Evolutionary conservation across 2,113 vertebrate species (phyloP), one percentile per base, ranked within the genome.

Genomic region (Bubalus kerabau): DNA sequence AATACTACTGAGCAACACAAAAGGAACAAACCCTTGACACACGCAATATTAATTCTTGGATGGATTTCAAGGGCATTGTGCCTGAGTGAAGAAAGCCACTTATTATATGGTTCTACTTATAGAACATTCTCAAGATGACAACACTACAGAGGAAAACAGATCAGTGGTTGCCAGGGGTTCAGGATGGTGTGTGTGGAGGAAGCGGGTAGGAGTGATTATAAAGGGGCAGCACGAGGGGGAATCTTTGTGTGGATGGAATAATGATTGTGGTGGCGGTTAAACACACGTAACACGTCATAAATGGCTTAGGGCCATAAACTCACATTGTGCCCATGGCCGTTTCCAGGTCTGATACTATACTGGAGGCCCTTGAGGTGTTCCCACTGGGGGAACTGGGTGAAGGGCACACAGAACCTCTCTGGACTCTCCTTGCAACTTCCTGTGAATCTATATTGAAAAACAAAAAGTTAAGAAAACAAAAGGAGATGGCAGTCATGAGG

Each of bases 241-340:
- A 15, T 11, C 50, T 67, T 3, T 52, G 46, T 6, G 11, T 28
- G 1, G n/a, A 19, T 8, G 24, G 43, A 16, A 13, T 0, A 21
- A 46, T 28, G 91, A 67, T 1, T 0, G 36, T 56, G 46, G 11
- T 32, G 46, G 24, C 15, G 28, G 54, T 16, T 10, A 54, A 8
- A 8, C 0, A 1, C 13, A 5, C 21, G 50, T 28, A 4, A 13
- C 2, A 1, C 0, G 1, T 28, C 57, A n/a, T 1, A 28, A n/a
- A 40, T 2, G 36, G 26, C 90, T 13, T 0, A 14, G 82, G 23
- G 30, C 15, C 3, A n/a, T 13, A 60, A 5, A 11, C 15, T 21
- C 2, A 23, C 40, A 0, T 5, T 1, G 17, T 32, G 17, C 10
- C 21, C 4, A 43, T 0, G 26, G 26, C 59, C 7, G 1, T 23